These are phyloP conservation scores for Pollenia angustigena DNA, from an alignment of 2,888 invertebrate species.

Conservation along the genomic window DNA sequence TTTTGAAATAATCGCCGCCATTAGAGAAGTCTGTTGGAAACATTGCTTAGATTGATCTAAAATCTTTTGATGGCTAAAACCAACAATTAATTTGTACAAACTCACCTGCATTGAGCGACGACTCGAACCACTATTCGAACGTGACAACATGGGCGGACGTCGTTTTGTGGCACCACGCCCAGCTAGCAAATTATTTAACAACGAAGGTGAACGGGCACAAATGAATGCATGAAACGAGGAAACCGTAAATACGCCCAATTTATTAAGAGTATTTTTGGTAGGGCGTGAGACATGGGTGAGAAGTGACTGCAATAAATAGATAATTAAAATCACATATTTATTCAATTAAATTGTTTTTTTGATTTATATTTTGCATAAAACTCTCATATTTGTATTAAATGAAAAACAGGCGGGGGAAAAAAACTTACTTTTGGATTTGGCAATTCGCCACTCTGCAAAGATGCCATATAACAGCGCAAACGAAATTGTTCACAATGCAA, in stretches of 20 bases:
- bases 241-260: conserved; percentile 98
- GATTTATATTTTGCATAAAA: too few relatives aligned
- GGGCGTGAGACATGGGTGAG: conserved; percentile 97
- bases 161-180: conserved; percentile 96
- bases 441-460: conserved; percentile 96
- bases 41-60: too few relatives aligned
- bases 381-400: too few relatives aligned
- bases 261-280: conserved; percentile 97
- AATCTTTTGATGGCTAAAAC: too few relatives aligned
- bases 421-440: conserved; percentile 97
- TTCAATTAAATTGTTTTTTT: too few relatives aligned
- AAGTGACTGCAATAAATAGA: conserved; percentile 89
- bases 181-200: conserved; percentile 95
- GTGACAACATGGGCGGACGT: conserved; percentile 93
- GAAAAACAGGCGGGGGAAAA: background rate
- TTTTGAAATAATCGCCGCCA: too few relatives aligned
- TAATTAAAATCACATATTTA: background rate
- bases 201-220: conserved; percentile 96
- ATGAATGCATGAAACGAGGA: conserved; percentile 99
- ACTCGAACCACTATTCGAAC: conserved; percentile 95
- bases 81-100: conserved; percentile 35
- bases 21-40: too few relatives aligned
- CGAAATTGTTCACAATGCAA: conserved; percentile 98
- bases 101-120: conserved; percentile 93
- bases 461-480: conserved; percentile 98